These are phyloP conservation scores for Chironomus tentans DNA, from an alignment of 2,888 invertebrate species.

Conservation along the genomic window DNA sequence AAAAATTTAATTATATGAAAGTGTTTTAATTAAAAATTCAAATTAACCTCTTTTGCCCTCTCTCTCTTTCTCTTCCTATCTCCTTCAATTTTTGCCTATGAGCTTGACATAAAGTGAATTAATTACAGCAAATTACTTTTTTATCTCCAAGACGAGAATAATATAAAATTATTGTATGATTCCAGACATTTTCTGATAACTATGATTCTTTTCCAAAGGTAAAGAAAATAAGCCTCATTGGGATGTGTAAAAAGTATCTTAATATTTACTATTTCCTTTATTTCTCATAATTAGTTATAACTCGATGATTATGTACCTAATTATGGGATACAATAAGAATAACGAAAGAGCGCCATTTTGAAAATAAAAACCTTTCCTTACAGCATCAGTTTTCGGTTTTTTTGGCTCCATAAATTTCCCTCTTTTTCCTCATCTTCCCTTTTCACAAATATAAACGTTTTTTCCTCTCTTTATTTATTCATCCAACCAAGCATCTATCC, in stretches of 20 bases:
- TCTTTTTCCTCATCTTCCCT: background rate
- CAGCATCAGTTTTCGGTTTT: background rate
- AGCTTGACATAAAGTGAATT: background rate
- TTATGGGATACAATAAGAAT: background rate
- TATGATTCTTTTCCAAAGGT: no score
- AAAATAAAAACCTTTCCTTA: background rate
- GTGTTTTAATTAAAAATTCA: slow-evolving; percentile 26
- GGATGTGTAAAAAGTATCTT: no score
- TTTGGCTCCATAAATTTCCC: background rate
- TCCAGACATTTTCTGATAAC: no score
- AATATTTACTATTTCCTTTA: no score
- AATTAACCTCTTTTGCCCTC: slow-evolving; percentile 12
- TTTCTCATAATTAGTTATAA: background rate
- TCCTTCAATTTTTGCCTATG: background rate
- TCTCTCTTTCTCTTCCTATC: no score
- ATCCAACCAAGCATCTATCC: background rate
- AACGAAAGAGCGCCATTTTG: slow-evolving; percentile 18
- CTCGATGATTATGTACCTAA: background rate
- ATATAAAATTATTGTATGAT: background rate
- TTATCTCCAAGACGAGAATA: background rate
- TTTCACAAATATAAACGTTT: background rate
- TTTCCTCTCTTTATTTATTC: background rate
- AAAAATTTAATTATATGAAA: slow-evolving; percentile 25
- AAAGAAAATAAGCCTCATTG: no score
- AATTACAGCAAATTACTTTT: background rate